These are phyloP conservation scores for Aphelenchoides fujianensis DNA, from an alignment of 1,140 invertebrate species.

Conservation along the genomic window DNA sequence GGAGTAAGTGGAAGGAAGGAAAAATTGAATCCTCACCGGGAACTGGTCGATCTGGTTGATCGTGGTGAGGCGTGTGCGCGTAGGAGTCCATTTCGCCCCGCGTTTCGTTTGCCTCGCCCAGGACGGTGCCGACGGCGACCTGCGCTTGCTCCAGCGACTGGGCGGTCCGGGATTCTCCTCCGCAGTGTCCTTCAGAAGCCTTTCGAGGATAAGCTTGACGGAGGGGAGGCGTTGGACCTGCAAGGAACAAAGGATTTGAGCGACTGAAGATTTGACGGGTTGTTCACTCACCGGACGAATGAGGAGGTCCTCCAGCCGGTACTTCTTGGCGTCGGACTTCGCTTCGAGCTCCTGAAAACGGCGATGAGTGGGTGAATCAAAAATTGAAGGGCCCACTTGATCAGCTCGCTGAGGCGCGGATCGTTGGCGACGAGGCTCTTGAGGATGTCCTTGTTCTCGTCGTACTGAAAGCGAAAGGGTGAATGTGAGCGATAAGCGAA, in stretches of 20 bases:
- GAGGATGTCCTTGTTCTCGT: not conserved
- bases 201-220: not conserved
- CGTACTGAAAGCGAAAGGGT: too few relatives aligned
- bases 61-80: not conserved
- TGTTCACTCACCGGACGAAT: slow-evolving; percentile 18
- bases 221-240: slow-evolving; percentile 18
- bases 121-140: not conserved
- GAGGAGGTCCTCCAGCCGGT: not conserved
- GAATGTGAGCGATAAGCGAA: too few relatives aligned
- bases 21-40: slow-evolving; percentile 9
- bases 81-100: slow-evolving; percentile 2
- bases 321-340: not conserved
- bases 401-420: not conserved
- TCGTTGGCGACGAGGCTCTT: not conserved
- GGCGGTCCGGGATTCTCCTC: slow-evolving; percentile 7
- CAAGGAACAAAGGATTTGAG: too few relatives aligned
- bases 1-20: too few relatives aligned
- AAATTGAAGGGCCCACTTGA: not conserved
- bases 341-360: not conserved
- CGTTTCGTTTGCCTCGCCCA: not conserved
- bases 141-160: not conserved
- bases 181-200: slow-evolving; percentile 2
- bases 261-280: too few relatives aligned
- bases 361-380: not conserved
- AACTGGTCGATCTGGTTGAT: slow-evolving; percentile 10